Percentiles rank a stretch among this genome's conserved stretches.
phyloP scores from a whole-genome alignment of 1,140 invertebrate species.

The Monochamus saltuarius region DNA sequence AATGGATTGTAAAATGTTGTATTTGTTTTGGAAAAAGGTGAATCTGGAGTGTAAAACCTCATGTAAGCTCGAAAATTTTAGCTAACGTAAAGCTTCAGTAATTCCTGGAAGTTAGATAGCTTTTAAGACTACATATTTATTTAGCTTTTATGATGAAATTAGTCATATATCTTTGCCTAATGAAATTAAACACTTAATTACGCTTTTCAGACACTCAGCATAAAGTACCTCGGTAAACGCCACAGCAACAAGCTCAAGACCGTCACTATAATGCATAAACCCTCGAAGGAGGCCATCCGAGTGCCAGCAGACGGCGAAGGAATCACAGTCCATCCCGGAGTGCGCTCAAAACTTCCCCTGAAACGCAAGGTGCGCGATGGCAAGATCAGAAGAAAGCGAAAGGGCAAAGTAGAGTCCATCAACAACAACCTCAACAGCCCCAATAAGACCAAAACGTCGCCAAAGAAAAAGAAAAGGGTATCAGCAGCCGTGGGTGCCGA shows the following conservation, averaged over 20 bases:
- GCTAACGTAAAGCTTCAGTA: too few relatives aligned
- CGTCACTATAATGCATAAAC: conserved; percentile 82
- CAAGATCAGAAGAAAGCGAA: conserved; percentile 57
- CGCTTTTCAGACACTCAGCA: conserved; percentile 56
- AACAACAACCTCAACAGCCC: conserved; percentile 52
- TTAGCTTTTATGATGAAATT: too few relatives aligned
- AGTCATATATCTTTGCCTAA: too few relatives aligned
- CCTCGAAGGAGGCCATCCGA: conserved; percentile 79
- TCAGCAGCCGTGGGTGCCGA: conserved; percentile 42
- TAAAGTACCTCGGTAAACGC: conserved; percentile 72
- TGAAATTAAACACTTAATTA: background rate
- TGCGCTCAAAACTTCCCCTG: conserved; percentile 72
- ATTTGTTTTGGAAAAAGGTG: too few relatives aligned
- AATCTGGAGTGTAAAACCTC: too few relatives aligned
- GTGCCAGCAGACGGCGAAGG: conserved; percentile 70
- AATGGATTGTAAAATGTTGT: too few relatives aligned
- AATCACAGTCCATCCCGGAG: conserved; percentile 69
- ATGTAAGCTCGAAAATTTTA: too few relatives aligned
- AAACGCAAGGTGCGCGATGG: conserved; percentile 73
- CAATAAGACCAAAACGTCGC: conserved; percentile 52
- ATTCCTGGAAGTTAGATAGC: too few relatives aligned
- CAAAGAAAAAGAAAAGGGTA: conserved; percentile 48
- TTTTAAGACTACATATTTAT: too few relatives aligned
- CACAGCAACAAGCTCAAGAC: conserved; percentile 77
- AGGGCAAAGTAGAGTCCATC: conserved; percentile 47